phyloP scores from a whole-genome alignment of 2,113 vertebrate genomes.

The Eulemur macaco region DNA sequence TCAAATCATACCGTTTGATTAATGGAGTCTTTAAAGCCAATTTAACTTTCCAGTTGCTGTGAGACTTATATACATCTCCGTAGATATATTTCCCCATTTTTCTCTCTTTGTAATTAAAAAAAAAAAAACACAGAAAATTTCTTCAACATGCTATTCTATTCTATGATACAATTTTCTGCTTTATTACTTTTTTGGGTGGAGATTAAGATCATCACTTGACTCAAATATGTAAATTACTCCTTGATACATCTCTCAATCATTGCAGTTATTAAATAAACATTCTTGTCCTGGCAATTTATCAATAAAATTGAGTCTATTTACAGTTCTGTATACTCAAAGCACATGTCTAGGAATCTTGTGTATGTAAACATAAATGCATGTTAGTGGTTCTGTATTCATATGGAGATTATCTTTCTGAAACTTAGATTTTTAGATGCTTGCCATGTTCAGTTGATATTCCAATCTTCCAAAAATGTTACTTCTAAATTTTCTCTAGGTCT shows the following conservation, averaged over 20 bases:
- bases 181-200: background rate
- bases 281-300: background rate
- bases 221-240: background rate
- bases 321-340: background rate
- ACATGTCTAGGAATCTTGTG: background rate
- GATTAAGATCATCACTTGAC: background rate
- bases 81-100: constrained; percentile 23
- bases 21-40: constrained; percentile 84
- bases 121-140: background rate
- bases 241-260: background rate
- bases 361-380: background rate
- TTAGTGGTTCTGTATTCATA: background rate
- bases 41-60: constrained; percentile 50
- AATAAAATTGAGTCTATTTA: background rate
- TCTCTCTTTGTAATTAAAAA: background rate
- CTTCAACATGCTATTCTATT: background rate
- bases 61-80: constrained; percentile 48
- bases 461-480: background rate
- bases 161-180: background rate
- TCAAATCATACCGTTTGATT: constrained; percentile 73
- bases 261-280: background rate
- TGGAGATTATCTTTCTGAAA: background rate
- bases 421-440: background rate
- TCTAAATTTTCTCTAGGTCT: background rate
- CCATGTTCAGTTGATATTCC: background rate